A percentile compares a stretch with the other conserved stretches of the same genome.
Conservation (phyloP, 30 jellyfish, hydroid and myxozoan genomes). For the Rhopilema esculentum region DNA sequence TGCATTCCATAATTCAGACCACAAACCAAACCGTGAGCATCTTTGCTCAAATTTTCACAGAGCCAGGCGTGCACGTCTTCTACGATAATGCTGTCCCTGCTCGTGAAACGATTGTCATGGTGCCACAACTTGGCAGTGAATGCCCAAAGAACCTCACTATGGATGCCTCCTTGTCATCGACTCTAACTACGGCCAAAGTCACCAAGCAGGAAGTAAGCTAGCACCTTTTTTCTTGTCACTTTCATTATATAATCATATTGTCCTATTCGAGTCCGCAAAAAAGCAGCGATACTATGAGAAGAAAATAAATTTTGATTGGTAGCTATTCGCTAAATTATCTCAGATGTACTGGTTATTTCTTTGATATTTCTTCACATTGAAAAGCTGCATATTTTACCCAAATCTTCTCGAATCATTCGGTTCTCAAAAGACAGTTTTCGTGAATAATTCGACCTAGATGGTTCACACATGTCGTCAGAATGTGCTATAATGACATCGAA, state of each 20-base stretch:
- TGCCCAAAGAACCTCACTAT: constrained; percentile 81
- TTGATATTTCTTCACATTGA: too few relatives aligned
- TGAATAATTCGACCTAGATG: too few relatives aligned
- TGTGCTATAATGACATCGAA: too few relatives aligned
- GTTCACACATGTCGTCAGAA: too few relatives aligned
- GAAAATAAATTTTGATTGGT: neutral
- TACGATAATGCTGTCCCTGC: constrained; percentile 85
- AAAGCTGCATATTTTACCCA: too few relatives aligned
- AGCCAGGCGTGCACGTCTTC: constrained; percentile 93
- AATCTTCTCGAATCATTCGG: too few relatives aligned
- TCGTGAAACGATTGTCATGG: constrained; percentile 92
- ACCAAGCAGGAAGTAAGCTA: constrained; percentile 56
- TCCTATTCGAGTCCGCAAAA: neutral
- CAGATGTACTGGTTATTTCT: too few relatives aligned
- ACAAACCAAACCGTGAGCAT: constrained; percentile 81
- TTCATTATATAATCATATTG: neutral
- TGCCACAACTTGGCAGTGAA: constrained; percentile 82
- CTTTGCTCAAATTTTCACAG: constrained; percentile 87
- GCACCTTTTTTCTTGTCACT: neutral
- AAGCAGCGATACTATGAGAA: too few relatives aligned
- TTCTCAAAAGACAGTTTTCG: too few relatives aligned
- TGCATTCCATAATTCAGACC: constrained; percentile 79
- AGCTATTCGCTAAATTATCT: neutral
- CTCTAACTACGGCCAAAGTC: constrained; percentile 48
- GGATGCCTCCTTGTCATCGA: constrained; percentile 76